Base-by-base conservation (phyloP, 2,113 vertebrate species). In the Microcebus ravelobensis region DNA sequence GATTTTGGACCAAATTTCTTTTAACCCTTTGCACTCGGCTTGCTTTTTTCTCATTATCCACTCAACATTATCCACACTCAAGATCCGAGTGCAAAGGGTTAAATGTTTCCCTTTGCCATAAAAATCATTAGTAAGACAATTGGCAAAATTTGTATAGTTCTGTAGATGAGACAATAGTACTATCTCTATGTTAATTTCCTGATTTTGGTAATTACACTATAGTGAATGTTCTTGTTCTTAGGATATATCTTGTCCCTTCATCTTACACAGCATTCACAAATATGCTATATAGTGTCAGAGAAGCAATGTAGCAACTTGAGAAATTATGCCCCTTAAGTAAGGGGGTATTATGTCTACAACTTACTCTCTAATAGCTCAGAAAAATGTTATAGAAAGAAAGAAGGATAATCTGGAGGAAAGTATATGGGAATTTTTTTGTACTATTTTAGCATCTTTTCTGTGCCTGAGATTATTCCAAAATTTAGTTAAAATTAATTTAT, bases 401-500 rank as follows among this genome's bases (percentile, higher is more conserved):
- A 79, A 70, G 36, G n/a, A 48, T 80, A 91, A 83, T 17, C 27
- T 79, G 34, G 34, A 34, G 23, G 5, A 67, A 91, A 84, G 5
- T 61, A 61, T 6, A 59, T 15, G 39, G 57, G 36, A 79, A 94
- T 76, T 65, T 21, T 17, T 80, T n/a, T 11, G 18, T 63, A 83
- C 20, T 84, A 45, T 59, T 84, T 93, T 81, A 74, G 61, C 8
- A 42, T 50, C 42, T 82, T 82, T 74, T 90, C 57, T 93, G 39
- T 34, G 13, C 48, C 85, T 74, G 61, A 95, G 90, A 77, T 83
- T 82, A 82, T 31, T 36, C 21, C 55, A 76, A 93, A 96, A n/a
- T 79, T 87, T 77, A 85, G 39, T 81, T 90, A 80, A 79, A 87
- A 45, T n/a, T 45, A 83, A 50, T 55, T 63, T 36, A 82, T 14